Evolutionary conservation across 2,888 invertebrate species (phyloP).

Genomic region (Mythimna pallens): DNA sequence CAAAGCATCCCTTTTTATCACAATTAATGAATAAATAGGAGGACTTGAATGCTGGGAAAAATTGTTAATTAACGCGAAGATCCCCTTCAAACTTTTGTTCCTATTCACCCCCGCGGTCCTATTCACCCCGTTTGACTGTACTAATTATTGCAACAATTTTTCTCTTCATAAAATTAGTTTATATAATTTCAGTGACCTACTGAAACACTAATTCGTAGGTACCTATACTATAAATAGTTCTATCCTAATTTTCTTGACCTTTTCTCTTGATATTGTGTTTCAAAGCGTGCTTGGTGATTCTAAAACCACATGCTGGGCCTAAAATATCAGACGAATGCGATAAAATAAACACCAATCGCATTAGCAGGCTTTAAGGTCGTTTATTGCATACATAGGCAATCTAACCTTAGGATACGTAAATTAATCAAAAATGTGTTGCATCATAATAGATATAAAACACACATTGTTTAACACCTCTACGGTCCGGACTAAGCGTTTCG

Average conservation of each 20-base stretch:
- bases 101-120: no score
- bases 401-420: slow-evolving; percentile 12
- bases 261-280: slow-evolving; percentile 9
- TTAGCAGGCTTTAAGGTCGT: slow-evolving; percentile 31
- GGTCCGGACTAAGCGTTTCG: no score
- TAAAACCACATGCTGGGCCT: slow-evolving; percentile 2
- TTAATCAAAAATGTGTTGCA: slow-evolving; percentile 6
- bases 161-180: background rate
- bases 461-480: no score
- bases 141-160: no score
- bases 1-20: no score
- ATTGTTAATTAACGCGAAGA: no score
- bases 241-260: background rate
- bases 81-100: no score
- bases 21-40: no score
- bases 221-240: background rate
- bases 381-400: background rate
- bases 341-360: slow-evolving; percentile 28
- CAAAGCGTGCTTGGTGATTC: slow-evolving; percentile 3
- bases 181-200: background rate
- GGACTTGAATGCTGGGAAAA: no score
- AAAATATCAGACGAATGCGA: slow-evolving; percentile 1
- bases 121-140: no score
- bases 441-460: background rate
- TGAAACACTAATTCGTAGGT: slow-evolving; percentile 1